A percentile compares a stretch with the other conserved stretches of the same genome.
These are phyloP conservation scores for Plutomurus gul DNA, from an alignment of 1,140 invertebrate species.

Conservation along the genomic window DNA sequence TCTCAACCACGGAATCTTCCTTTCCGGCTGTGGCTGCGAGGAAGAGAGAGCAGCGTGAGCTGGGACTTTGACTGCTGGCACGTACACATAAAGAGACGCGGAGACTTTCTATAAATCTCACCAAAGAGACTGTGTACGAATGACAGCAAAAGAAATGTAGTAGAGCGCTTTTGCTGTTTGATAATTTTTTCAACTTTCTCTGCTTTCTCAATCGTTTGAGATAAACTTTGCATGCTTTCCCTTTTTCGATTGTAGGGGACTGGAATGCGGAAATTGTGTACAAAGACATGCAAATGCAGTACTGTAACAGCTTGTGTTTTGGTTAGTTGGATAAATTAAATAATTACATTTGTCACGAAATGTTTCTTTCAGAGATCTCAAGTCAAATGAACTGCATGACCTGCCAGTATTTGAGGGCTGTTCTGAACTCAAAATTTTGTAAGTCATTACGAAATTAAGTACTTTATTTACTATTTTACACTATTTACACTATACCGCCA, in stretches of 20 bases:
- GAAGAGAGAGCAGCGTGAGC: too few species aligned
- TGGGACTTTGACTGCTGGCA: too few species aligned
- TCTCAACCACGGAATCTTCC: too few species aligned
- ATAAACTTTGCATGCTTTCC: background rate
- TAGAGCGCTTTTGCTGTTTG: too few species aligned
- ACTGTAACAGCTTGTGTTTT: too few species aligned
- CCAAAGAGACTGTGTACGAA: too few species aligned
- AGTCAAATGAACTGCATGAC: slow-evolving; percentile 73
- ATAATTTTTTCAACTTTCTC: background rate
- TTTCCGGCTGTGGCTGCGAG: too few species aligned
- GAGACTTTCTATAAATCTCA: too few species aligned
- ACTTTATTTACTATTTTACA: background rate
- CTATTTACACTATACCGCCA: too few species aligned
- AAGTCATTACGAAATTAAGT: slow-evolving; percentile 61
- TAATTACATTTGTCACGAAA: background rate
- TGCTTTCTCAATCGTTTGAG: too few species aligned
- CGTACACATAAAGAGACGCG: too few species aligned
- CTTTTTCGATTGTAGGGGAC: background rate
- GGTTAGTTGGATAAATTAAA: background rate
- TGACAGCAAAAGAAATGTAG: background rate
- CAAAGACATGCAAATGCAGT: too few species aligned
- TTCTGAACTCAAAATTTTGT: slow-evolving; percentile 80
- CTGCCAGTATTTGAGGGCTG: slow-evolving; percentile 75
- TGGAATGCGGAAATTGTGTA: background rate
- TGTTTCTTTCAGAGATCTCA: slow-evolving; percentile 71